Evolutionary conservation across 2,797 vertebrate genomes (phyloP), one percentile per base, ranked within the genome.

Genomic region (Poecilia velifera): DNA sequence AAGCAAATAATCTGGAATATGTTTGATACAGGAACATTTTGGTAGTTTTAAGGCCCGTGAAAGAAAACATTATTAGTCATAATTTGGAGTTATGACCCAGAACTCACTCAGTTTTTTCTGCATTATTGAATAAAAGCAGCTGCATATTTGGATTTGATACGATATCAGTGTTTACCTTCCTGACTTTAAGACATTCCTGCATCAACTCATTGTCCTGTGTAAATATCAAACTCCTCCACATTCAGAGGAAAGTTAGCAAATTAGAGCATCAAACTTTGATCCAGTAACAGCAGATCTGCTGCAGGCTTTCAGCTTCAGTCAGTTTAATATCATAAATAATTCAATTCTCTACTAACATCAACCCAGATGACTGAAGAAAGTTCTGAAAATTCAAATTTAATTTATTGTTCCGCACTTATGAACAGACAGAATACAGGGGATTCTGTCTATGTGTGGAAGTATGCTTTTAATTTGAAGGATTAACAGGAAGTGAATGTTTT

Each of bases 391-490:
- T 75, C n/a, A 59, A 8, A 28, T 59, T 31, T 45, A 0, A 75
- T 20, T 41, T 14, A 16, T 6, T 36, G 31, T 53, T 12, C 34
- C 12, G 0, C 13, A 39, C 18, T 12, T 9, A 36, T 34, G 4
- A 20, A 51, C 25, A 74, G 34, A 34, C 34, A 34, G 8, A 43
- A 16, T 45, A 43, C 36, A 22, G 18, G 22, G 20, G 28, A 8
- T 59, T n/a, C 62, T 39, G 45, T n/a, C 3, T 3, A 18, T 71
- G n/a, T 45, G 36, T 20, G 13, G 9, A 18, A 25, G 2, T 1
- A 6, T 0, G 45, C 82, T 84, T 84, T 86, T 88, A 86, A 81
- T 79, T 76, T 86, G 87, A 86, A 82, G 49, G 28, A 46, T 39
- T 1, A 1, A 43, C 73, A 78, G 81, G 86, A 85, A 82, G 74